Base-by-base conservation (phyloP, 2,113 vertebrate genomes). In the Chauna torquata region DNA sequence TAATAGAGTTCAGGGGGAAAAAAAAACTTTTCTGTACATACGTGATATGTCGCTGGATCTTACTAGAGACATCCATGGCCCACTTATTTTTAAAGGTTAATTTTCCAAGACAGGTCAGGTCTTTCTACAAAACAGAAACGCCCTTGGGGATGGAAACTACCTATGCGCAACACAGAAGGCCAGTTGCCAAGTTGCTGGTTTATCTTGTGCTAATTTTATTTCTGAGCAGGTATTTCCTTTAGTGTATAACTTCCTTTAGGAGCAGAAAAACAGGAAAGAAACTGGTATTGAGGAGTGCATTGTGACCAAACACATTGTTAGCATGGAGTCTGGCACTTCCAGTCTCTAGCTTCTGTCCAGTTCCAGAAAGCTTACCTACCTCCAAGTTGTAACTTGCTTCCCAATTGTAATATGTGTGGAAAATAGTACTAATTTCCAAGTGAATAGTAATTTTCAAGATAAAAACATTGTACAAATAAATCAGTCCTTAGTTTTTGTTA, bases 141-240 rank as follows among this genome's bases (percentile, higher is more conserved):
- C 70, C 84, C 82, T 91, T 92, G 96, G 91, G 86, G 86, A 15
- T 96, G 89, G 91, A 92, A 95, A 90, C 89, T 95, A 47, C 78
- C 55, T 61, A 28, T 70, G 62, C 27, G 69, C 54, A 55, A 9
- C 0, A 0, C 22, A 64, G 57, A 59, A 72, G 86, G 90, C 91
- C 58, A 30, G 58, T 89, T 84, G 83, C 78, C 84, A 92, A 24
- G 64, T 6, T 94, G 83, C 87, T 87, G 50, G 22, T 95, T 95
- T 96, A 95, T 97, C 84, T 80, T 65, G 49, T 85, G 44, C 75
- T 95, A 57, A 62, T 92, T 92, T 95, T 77, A 45, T 86, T 90
- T 91, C 68, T 77, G 66, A 89, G 70, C 81, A 77, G 78, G 68
- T 91, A 85, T 90, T 95, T 91, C 88, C 91, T 91, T 95, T 65